Evolutionary conservation across 2,888 invertebrate species (phyloP), one percentile per base, ranked within the genome.

Genomic region (Caenorhabditis doughertyi): DNA sequence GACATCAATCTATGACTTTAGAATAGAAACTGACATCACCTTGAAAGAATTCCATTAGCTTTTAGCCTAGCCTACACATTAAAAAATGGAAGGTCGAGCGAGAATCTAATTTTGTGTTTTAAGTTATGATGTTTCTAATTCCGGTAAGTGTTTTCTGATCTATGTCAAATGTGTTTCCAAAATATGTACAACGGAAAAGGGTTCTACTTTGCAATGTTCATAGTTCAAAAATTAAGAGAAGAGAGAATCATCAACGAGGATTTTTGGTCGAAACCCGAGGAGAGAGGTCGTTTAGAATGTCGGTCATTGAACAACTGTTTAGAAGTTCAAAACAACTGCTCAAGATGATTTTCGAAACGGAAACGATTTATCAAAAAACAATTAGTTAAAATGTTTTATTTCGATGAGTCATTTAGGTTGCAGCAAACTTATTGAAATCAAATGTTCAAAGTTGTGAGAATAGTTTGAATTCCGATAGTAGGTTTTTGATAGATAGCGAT

Each of bases 301-400:
- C 65, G 65, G 65, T 65, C 65, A 65, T 51, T 65, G 65, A 65
- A 65, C 65, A 65, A 65, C 65, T 65, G 65, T 65, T 51, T 51
- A 18, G 8, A 51, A 65, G 49, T 51, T 51, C 65, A 65, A 65
- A 51, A 65, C 65, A 65, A 51, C 51, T 65, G 16, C 35, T n/a
- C 27, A n/a, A 16, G 39, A 42, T 29, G 51, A 8, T 65, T 51
- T 65, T 51, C 51, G 42, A n/a, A n/a, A 21, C 65, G 47, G 49
- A 65, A 65, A 32, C 51, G 35, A 64, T 64, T 32, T 25, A 44
- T 62, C 60, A 62, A 35, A 29, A 49, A 65, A n/a, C 23, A 18
- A 21, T 27, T 16, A 35, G 32, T 18, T 16, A 29, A n/a, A 21
- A 5, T 8, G 35, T 7, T 18, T 27, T 4, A 23, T 35, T 35